These are phyloP conservation scores for Antidorcas marsupialis DNA, from an alignment of 2,113 vertebrate genomes.

Conservation along the genomic window DNA sequence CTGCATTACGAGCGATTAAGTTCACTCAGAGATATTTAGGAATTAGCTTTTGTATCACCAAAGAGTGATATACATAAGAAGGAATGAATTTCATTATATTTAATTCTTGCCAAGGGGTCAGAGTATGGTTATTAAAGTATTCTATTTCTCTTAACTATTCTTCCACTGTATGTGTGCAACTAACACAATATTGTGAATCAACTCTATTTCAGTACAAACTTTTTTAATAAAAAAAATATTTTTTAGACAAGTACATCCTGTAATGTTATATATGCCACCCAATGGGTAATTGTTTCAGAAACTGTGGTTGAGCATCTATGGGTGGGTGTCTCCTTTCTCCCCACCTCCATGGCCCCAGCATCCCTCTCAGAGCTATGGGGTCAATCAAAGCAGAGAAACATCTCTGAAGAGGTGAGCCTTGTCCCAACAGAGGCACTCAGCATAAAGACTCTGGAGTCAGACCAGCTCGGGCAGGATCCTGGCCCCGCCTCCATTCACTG, in stretches of 20 bases:
- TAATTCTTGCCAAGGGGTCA: background rate
- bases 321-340: background rate
- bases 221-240: background rate
- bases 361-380: background rate
- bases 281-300: background rate
- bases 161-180: background rate
- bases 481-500: background rate
- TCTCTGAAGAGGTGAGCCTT: background rate
- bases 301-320: background rate
- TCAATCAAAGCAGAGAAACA: background rate
- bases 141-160: background rate
- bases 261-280: background rate
- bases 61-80: background rate
- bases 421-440: background rate
- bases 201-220: background rate
- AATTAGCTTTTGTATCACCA: background rate
- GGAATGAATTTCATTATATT: background rate
- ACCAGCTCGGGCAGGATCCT: background rate
- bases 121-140: background rate
- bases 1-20: accelerated
- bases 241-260: background rate
- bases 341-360: background rate
- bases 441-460: background rate
- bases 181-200: background rate
- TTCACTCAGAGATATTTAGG: background rate